Base-by-base conservation (phyloP, 2,797 vertebrate species). In the Euthynnus affinis region DNA sequence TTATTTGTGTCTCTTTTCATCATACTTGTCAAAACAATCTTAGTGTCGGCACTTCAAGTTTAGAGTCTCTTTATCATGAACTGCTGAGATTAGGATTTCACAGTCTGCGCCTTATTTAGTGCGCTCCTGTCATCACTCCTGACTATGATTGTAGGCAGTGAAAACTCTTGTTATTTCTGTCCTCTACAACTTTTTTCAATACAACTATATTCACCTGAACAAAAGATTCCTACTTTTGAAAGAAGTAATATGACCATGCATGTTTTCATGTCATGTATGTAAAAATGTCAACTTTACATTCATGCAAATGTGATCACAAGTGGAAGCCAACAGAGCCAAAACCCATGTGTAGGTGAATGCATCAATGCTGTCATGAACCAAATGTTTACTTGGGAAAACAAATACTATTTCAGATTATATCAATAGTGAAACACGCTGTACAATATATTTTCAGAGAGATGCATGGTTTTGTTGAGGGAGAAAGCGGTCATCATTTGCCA, bases 31-130 rank as follows among this genome's bases (percentile, higher is more conserved):
- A 48, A 56, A 49, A 65, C 48, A 65, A 65, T 59, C 52, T 59
- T 40, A 6, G 57, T 29, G 0, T 64, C 69, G 46, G 42, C 61
- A 46, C 60, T 73, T 59, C 20, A 25, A n/a, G 22, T 42, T 46
- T 27, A 18, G 29, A 56, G 58, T 63, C 74, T 71, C 42, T 56
- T 77, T 72, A 65, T 74, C 61, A 27, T 52, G 51, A 70, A 63
- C 22, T 22, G 46, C 20, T 23, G 37, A 63, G 34, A 76, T 62
- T 65, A 74, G 60, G 55, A 57, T 74, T 75, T 76, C 69, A 76
- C 82, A 80, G 58, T 71, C 22, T 66, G 46, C 48, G 76, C 60
- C 62, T 27, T 78, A 61, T 66, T 78, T 58, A 76, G 72, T 48
- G n/a, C 65, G 10, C 32, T 71, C 12, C 63, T 74, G 53, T 70